phyloP scores from a whole-genome alignment of 2,113 vertebrate genomes.

The Microtus montanus region DNA sequence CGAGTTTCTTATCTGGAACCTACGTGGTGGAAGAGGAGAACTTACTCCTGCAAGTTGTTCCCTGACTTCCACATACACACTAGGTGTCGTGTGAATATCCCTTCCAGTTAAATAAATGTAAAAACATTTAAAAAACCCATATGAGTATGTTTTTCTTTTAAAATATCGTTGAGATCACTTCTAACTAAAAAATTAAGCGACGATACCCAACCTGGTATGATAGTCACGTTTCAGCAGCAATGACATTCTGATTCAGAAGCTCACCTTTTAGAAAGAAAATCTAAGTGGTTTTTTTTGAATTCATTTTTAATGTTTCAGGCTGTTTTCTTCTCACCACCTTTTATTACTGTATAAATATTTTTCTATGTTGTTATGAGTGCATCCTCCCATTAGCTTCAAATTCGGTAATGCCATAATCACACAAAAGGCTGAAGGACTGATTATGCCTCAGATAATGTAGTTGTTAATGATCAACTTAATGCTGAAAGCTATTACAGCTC shows the following conservation, averaged over 20 bases:
- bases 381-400: constrained; percentile 78
- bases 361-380: constrained; percentile 71
- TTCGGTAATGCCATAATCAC: constrained; percentile 79
- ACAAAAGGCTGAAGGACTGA: constrained; percentile 85
- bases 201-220: not conserved
- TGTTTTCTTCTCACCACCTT: constrained; percentile 65
- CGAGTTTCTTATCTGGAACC: not conserved
- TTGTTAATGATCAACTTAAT: constrained; percentile 90
- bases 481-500: constrained; percentile 89
- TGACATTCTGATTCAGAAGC: constrained; percentile 11
- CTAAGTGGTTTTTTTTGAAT: constrained; percentile 42
- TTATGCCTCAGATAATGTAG: constrained; percentile 87
- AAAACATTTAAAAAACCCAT: not conserved
- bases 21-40: too few species aligned
- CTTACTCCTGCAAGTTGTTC: not conserved
- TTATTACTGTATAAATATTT: constrained; percentile 75
- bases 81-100: not conserved
- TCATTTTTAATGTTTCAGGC: constrained; percentile 39
- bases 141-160: not conserved
- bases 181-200: not conserved
- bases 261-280: constrained; percentile 55
- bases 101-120: too few species aligned
- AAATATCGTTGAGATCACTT: not conserved
- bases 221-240: not conserved
- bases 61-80: not conserved